These are phyloP conservation scores for Chiloscyllium plagiosum DNA, from an alignment of 2,113 vertebrate genomes.

Conservation along the genomic window DNA sequence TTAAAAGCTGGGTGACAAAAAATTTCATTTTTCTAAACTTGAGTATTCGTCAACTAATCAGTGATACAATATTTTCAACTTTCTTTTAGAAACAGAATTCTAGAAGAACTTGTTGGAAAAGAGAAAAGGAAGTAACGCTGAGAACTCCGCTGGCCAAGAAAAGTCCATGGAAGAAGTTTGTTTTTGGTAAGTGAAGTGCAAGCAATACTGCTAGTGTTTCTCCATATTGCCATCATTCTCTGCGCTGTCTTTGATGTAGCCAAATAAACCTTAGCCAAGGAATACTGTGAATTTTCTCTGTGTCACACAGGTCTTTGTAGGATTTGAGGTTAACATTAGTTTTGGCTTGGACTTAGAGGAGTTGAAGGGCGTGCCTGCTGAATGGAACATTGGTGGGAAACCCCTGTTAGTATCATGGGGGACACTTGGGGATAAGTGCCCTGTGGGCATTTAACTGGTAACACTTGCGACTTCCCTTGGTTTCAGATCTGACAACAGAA, in stretches of 20 bases:
- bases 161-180: background rate
- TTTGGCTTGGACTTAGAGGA: background rate
- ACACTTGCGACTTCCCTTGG: too few species aligned
- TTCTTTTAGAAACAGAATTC: constrained; percentile 13
- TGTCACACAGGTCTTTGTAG: too few species aligned
- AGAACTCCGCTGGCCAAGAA: background rate
- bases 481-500: background rate
- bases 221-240: background rate
- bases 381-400: background rate
- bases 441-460: background rate
- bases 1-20: background rate
- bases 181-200: background rate
- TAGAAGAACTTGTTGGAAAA: background rate
- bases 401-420: background rate
- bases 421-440: background rate
- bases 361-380: background rate
- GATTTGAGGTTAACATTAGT: background rate
- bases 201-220: background rate
- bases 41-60: background rate
- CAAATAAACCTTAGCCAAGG: background rate
- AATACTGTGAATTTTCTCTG: background rate
- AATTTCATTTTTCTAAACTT: background rate
- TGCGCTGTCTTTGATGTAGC: background rate
- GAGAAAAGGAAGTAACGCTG: background rate
- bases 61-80: background rate